These are phyloP conservation scores for Oplegnathus fasciatus DNA, from an alignment of 2,113 vertebrate species.

Conservation along the genomic window DNA sequence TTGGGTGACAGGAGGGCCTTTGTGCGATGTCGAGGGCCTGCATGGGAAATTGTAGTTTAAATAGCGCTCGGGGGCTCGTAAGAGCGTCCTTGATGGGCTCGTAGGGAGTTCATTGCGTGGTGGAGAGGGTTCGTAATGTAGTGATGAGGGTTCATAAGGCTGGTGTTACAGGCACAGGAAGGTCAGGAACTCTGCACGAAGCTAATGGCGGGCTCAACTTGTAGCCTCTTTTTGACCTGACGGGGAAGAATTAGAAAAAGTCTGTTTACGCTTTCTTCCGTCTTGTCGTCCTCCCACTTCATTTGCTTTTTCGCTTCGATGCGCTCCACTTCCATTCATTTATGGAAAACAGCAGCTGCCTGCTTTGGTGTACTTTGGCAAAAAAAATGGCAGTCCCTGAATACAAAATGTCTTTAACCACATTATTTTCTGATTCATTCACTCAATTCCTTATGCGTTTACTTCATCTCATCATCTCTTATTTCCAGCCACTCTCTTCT, in stretches of 20 bases:
- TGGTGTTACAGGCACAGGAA: constrained; percentile 64
- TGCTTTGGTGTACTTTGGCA: constrained; percentile 14
- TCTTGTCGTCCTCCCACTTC: neutral
- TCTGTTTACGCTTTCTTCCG: neutral
- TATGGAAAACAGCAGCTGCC: neutral
- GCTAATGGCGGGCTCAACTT: constrained; percentile 24
- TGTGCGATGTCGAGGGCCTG: constrained; percentile 44
- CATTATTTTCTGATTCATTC: constrained; percentile 38
- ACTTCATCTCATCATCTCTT: constrained; percentile 36
- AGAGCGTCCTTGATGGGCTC: constrained; percentile 69
- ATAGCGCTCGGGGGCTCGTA: constrained; percentile 62
- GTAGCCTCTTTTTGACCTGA: constrained; percentile 50
- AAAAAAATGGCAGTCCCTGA: neutral
- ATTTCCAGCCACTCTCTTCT: neutral
- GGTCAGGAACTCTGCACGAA: constrained; percentile 59
- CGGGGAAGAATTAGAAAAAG: neutral
- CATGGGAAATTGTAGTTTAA: constrained; percentile 74
- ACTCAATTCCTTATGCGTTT: neutral
- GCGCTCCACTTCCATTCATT: constrained; percentile 2
- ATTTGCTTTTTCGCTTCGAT: neutral
- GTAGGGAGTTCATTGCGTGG: constrained; percentile 66
- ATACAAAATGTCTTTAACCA: neutral
- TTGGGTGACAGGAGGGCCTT: constrained; percentile 68
- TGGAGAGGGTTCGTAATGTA: constrained; percentile 51
- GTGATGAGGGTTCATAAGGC: constrained; percentile 67